Base-by-base conservation (phyloP, 2,888 invertebrate species). In the Agrotis clavis region DNA sequence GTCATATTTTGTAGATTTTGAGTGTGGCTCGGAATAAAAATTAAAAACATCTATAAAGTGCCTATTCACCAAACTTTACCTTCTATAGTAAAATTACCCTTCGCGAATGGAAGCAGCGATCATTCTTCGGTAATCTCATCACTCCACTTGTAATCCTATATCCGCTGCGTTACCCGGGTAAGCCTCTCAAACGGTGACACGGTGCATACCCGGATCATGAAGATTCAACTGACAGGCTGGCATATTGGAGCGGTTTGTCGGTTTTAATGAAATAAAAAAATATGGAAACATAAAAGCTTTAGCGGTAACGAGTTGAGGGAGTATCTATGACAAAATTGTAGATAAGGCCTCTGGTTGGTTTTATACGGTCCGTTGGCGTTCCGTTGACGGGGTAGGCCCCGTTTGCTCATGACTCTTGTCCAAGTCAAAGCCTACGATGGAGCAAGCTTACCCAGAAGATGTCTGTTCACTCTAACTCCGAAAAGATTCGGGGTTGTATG, bases 191-290 rank as follows among this genome's bases (percentile, higher is more conserved):
- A 65, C 68, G 61, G 71, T 71, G 73, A 84, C 63, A 73, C 67
- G 54, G 48, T 67, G 71, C 78, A 79, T 67, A 72, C 71, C 77
- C 71, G 71, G 77, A 76, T 84, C 78, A 79, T 45, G 45, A 45
- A 62, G 35, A 71, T 61, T 51, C 47, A 21, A 71, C 67, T 78
- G 67, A 69, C 54, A n/a, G 56, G 30, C 19, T 74, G 74, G 68
- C 68, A 21, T 47, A 76, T 69, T 68, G 80, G 73, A 69, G 47
- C 25, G 14, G 60, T 25, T 75, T 74, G 18, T n/a, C 14, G 35
- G 21, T 30, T 67, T 47, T 19, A 25, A 60, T 56, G 30, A 18
- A 48, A 21, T 60, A 30, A 59, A 73, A 72, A 65, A 21, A 21
- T 4, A 9, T 6, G 2, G 4, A 1, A 2, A 9, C 1, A 3